Percentiles rank a stretch among this genome's conserved stretches.
These are phyloP conservation scores for Chiloscyllium punctatum DNA, from an alignment of 2,797 vertebrate species.

Conservation along the genomic window DNA sequence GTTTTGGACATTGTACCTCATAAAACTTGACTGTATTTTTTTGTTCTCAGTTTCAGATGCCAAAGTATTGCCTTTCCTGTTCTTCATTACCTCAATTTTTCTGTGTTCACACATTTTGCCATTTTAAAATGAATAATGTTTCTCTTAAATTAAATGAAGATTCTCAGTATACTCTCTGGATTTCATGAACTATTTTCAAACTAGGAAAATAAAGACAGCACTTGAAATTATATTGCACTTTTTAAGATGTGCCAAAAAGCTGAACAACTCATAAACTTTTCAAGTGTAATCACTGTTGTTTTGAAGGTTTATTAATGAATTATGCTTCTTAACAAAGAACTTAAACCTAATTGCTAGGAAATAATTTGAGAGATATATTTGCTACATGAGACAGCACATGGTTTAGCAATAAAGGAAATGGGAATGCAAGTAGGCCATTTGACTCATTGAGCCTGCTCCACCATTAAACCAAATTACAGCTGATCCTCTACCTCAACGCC, in stretches of 20 bases:
- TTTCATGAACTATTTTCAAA: not conserved
- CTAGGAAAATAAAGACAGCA: not conserved
- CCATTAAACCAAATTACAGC: too few species aligned
- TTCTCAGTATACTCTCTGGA: not conserved
- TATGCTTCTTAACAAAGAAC: not conserved
- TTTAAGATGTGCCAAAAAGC: not conserved
- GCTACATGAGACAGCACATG: not conserved
- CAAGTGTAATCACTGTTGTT: not conserved
- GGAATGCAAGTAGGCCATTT: too few species aligned
- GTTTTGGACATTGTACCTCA: not conserved
- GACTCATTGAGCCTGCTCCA: too few species aligned
- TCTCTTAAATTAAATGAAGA: not conserved
- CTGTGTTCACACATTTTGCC: not conserved
- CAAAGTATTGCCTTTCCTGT: not conserved
- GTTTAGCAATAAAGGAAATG: not conserved
- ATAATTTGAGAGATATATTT: not conserved
- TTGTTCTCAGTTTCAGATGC: not conserved
- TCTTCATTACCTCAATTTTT: not conserved
- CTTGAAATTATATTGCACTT: not conserved
- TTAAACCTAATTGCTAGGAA: not conserved
- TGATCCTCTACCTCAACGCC: too few species aligned
- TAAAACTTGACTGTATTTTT: not conserved
- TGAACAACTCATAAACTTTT: not conserved
- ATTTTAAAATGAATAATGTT: not conserved
- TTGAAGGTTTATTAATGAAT: not conserved